A percentile compares a stretch with the other conserved stretches of the same genome.
These are phyloP conservation scores for Philaethria dido DNA, from an alignment of 2,888 invertebrate species.

Conservation along the genomic window DNA sequence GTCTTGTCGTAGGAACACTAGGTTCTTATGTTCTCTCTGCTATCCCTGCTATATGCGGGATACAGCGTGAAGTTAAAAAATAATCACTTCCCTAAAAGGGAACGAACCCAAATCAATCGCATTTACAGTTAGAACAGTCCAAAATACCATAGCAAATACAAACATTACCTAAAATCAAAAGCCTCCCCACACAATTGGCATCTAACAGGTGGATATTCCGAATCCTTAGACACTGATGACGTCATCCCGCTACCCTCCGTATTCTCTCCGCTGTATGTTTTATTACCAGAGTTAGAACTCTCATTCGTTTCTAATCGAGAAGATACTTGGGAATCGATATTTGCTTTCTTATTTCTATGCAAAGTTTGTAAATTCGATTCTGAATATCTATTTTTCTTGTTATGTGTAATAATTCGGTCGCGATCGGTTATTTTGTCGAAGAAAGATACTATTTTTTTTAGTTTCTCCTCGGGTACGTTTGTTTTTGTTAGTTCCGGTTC, in stretches of 20 bases:
- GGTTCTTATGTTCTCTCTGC: no score
- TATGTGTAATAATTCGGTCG: conserved; percentile 56
- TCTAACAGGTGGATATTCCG: conserved; percentile 46
- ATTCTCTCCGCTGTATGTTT: conserved; percentile 56
- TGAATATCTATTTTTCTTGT: conserved; percentile 58
- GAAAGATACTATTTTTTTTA: conserved; percentile 75
- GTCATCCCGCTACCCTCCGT: conserved; percentile 43
- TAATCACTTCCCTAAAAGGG: no score
- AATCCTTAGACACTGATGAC: conserved; percentile 49
- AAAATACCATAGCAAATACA: no score
- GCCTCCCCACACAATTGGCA: conserved; percentile 66
- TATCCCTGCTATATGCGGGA: no score
- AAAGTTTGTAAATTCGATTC: conserved; percentile 54
- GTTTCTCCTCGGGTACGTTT: conserved; percentile 64
- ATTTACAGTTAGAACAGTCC: no score
- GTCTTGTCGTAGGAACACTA: no score
- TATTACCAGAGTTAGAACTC: conserved; percentile 50
- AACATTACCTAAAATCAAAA: conserved; percentile 60
- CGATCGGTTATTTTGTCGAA: conserved; percentile 69
- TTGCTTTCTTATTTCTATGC: conserved; percentile 35
- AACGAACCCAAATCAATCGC: no score
- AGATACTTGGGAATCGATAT: conserved; percentile 39
- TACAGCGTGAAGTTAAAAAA: not conserved
- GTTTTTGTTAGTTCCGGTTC: conserved; percentile 56
- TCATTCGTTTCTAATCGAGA: conserved; percentile 36